These are phyloP conservation scores for Poecilia velifera DNA, from an alignment of 2,797 vertebrate genomes.

Conservation along the genomic window DNA sequence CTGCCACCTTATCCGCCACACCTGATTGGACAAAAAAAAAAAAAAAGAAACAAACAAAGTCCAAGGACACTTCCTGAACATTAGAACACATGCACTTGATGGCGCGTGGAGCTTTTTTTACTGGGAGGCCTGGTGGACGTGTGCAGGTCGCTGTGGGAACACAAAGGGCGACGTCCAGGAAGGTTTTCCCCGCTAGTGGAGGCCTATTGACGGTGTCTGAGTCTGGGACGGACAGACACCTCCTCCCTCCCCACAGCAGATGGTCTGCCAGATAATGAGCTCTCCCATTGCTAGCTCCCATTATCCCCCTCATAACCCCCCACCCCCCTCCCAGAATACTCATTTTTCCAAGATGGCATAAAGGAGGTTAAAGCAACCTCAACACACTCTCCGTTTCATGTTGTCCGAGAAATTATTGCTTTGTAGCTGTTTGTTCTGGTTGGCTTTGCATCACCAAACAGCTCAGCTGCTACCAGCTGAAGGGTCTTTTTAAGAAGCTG, in stretches of 20 bases:
- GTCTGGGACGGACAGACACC: slow-evolving; percentile 71
- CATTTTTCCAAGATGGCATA: slow-evolving; percentile 9
- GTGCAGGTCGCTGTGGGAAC: not conserved
- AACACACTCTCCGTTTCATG: not conserved
- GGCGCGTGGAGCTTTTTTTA: not conserved
- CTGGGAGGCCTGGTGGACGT: not conserved
- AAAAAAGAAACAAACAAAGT: not conserved
- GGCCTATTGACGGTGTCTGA: slow-evolving; percentile 60
- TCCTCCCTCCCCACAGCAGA: slow-evolving; percentile 74
- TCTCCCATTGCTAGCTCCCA: slow-evolving; percentile 69
- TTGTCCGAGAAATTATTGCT: not conserved
- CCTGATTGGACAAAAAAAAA: not conserved
- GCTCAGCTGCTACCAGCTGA: not conserved
- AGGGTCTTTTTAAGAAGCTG: not conserved
- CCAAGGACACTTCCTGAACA: not conserved
- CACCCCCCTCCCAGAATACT: slow-evolving; percentile 20
- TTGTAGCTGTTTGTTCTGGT: not conserved
- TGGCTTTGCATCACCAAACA: not conserved
- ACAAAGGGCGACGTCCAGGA: slow-evolving; percentile 43
- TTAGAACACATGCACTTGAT: not conserved
- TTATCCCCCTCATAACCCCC: slow-evolving; percentile 37
- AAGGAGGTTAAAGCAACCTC: not conserved
- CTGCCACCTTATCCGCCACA: not conserved
- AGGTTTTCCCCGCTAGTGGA: slow-evolving; percentile 43
- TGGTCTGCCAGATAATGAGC: slow-evolving; percentile 78